A percentile compares a stretch with the other conserved stretches of the same genome.
Conservation (phyloP, 2,113 vertebrate species). For the Aegotheles bennettii region DNA sequence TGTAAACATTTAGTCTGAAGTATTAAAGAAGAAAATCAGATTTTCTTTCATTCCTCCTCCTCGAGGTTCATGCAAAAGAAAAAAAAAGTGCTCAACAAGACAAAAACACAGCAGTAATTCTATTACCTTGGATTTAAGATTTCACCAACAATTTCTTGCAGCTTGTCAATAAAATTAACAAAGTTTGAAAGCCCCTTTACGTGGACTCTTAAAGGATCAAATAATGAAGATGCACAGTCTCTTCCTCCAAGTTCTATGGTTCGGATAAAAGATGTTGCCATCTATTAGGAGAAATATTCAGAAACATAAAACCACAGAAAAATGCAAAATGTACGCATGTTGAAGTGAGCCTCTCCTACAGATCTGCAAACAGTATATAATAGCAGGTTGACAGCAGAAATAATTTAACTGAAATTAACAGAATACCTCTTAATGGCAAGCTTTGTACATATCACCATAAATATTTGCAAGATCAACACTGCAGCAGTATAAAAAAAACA, state of each 20-base stretch:
- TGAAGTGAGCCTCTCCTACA: neutral
- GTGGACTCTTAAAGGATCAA: slow-evolving; percentile 84
- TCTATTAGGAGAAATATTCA: slow-evolving; percentile 55
- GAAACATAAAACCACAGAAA: neutral
- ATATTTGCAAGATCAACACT: neutral
- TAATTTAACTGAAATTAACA: neutral
- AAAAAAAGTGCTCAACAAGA: neutral
- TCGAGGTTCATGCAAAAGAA: neutral
- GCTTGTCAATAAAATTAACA: slow-evolving; percentile 85
- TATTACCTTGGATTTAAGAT: slow-evolving; percentile 85
- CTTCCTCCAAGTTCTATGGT: slow-evolving; percentile 88
- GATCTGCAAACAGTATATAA: neutral
- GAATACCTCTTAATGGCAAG: neutral
- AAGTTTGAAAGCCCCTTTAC: slow-evolving; percentile 86
- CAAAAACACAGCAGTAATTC: neutral
- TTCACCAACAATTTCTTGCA: slow-evolving; percentile 91
- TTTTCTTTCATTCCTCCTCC: neutral
- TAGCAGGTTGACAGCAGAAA: neutral
- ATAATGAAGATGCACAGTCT: slow-evolving; percentile 82
- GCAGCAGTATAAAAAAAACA: neutral
- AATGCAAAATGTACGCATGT: neutral
- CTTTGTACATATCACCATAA: neutral
- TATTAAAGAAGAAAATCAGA: neutral
- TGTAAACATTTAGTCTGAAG: neutral
- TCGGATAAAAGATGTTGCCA: slow-evolving; percentile 87